phyloP scores from a whole-genome alignment of 2,113 vertebrate species.

The Panthera tigris region DNA sequence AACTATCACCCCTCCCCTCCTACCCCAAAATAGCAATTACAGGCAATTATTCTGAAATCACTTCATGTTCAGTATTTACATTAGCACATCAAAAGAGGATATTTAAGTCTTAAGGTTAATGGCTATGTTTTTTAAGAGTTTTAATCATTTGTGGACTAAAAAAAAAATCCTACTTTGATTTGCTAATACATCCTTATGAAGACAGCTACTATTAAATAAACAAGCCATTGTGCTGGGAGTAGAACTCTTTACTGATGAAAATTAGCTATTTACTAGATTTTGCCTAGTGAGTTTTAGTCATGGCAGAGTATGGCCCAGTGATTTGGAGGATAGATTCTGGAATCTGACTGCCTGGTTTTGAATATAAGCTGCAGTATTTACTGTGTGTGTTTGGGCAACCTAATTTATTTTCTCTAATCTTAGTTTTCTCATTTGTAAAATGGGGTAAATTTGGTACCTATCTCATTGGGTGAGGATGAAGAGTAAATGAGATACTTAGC shows the following conservation, averaged over 20 bases:
- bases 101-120: conserved; percentile 46
- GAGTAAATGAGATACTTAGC: not conserved
- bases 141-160: not conserved
- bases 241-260: not conserved
- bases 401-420: not conserved
- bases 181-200: conserved; percentile 1
- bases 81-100: not conserved
- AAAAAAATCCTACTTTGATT: not conserved
- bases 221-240: not conserved
- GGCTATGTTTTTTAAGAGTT: not conserved
- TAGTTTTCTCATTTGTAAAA: not conserved
- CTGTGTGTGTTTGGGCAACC: not conserved
- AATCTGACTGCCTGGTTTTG: not conserved
- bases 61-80: conserved; percentile 36
- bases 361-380: not conserved
- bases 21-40: not conserved
- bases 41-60: conserved; percentile 4
- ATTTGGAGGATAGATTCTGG: not conserved
- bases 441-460: not conserved
- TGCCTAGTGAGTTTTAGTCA: not conserved
- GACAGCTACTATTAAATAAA: not conserved
- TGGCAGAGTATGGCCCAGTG: not conserved
- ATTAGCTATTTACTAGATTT: not conserved
- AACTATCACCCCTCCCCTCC: not conserved
- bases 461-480: not conserved